Base-by-base conservation (phyloP, 2,113 vertebrate species). In the Rhombomys opimus region DNA sequence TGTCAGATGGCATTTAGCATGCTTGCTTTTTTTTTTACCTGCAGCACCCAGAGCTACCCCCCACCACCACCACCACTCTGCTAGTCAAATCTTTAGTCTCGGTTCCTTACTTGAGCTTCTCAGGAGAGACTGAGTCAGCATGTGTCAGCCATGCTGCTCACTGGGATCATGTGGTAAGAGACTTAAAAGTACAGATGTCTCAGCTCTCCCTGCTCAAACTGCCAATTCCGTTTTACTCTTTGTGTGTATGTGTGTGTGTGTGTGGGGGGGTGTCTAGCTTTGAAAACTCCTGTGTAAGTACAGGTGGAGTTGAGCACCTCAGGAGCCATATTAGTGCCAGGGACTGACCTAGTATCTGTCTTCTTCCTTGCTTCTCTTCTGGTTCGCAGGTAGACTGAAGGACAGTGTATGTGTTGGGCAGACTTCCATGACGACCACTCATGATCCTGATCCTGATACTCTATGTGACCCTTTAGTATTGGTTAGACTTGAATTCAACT, bases 401-500 rank as follows among this genome's bases (percentile, higher is more conserved):
- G n/a, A 46, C 14, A 32, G 23, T 35, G 8, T 38, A 4, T 68
- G 50, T 38, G 27, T 18, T 23, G 18, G 18, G 50, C 32, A n/a
- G 52, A 52, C 12, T 17, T 93, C 61, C n/a, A 8, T 2, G n/a
- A 50, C 0, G 22, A 35, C 17, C 6, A 22, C 77, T 70, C 14
- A 10, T 22, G 27, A 25, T 75, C 50, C 65, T 72, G 32, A 25
- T 15, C 6, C 41, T 68, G 25, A 41, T 59, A 61, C 5, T 65
- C 41, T 50, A 59, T 61, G 2, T 76, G 18, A 27, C 38, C 20
- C 67, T 75, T 41, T 65, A 59, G 18, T 61, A 10, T 38, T 57
- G 46, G 38, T 35, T 84, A 38, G 17, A 90, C 70, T 94, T 32
- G 63, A 95, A 89, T 13, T 95, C 30, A 46, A 30, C 35, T 95